These are phyloP conservation scores for Elanus axillaris DNA, from an alignment of 2,113 vertebrate species.

Conservation along the genomic window DNA sequence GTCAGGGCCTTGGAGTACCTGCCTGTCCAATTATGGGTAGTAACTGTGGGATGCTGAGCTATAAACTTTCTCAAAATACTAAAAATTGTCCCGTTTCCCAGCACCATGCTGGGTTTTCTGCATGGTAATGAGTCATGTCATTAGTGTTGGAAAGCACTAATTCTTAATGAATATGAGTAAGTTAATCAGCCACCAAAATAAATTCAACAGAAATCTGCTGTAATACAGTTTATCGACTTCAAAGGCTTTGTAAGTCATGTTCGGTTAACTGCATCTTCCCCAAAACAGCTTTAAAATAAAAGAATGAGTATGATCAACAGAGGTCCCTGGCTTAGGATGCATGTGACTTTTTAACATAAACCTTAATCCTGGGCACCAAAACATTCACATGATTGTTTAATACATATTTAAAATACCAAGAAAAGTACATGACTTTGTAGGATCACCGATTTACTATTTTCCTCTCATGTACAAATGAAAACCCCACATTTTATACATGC, in stretches of 20 bases:
- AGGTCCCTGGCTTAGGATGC: not conserved
- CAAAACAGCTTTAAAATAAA: not conserved
- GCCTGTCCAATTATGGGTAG: not conserved
- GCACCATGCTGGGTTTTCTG: accelerated
- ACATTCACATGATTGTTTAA: conserved; percentile 45
- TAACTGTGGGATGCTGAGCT: not conserved
- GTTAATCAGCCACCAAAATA: not conserved
- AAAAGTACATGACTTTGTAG: not conserved
- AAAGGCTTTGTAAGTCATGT: not conserved
- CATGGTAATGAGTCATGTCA: not conserved
- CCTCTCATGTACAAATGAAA: not conserved
- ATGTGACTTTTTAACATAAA: conserved; percentile 36
- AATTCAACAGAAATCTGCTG: not conserved
- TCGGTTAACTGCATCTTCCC: not conserved
- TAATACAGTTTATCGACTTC: not conserved
- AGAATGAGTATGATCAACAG: not conserved
- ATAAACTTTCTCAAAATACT: not conserved
- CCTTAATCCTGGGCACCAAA: not conserved
- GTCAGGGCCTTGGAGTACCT: not conserved
- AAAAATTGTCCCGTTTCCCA: not conserved
- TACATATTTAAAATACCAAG: conserved; percentile 51
- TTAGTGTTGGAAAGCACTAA: not conserved
- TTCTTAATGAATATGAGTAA: not conserved
- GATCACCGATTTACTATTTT: not conserved
- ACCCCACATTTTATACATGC: accelerated